Conservation (phyloP, 2,797 vertebrate species). For the Sus cebifrons region DNA sequence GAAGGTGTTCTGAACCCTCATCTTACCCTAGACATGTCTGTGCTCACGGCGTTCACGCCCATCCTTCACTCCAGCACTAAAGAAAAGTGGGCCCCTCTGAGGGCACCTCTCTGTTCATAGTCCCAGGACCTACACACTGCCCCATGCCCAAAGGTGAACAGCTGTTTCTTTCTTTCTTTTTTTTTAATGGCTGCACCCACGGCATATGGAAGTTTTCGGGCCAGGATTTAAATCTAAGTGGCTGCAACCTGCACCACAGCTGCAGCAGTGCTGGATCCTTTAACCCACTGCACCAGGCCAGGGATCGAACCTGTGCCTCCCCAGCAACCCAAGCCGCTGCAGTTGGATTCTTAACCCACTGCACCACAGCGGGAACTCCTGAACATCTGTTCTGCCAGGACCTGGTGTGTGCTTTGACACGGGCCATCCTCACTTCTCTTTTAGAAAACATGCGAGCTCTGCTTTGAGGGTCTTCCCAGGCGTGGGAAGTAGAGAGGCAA, state of each 20-base stretch:
- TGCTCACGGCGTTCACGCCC: not conserved
- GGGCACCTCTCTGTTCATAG: not conserved
- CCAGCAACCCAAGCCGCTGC: no score
- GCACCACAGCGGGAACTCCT: not conserved
- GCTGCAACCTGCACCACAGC: no score
- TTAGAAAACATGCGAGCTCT: not conserved
- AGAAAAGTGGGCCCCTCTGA: not conserved
- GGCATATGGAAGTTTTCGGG: no score
- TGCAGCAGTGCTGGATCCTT: no score
- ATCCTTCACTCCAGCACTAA: not conserved
- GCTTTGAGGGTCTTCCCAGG: not conserved
- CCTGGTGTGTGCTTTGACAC: not conserved
- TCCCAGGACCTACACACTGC: not conserved
- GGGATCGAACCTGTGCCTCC: no score
- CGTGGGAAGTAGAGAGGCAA: slow-evolving; percentile 30
- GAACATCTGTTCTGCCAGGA: not conserved
- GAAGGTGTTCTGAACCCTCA: not conserved
- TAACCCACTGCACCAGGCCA: no score
- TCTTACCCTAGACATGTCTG: not conserved
- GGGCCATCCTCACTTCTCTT: not conserved
- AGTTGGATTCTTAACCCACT: no score
- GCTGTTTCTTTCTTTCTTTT: not conserved
- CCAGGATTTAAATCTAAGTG: no score
- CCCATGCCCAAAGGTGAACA: not conserved
- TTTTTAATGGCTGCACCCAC: no score